Evolutionary conservation across 1,140 invertebrate species (phyloP), one percentile per base, ranked within the genome.

Genomic region (Heliconius hermathena): DNA sequence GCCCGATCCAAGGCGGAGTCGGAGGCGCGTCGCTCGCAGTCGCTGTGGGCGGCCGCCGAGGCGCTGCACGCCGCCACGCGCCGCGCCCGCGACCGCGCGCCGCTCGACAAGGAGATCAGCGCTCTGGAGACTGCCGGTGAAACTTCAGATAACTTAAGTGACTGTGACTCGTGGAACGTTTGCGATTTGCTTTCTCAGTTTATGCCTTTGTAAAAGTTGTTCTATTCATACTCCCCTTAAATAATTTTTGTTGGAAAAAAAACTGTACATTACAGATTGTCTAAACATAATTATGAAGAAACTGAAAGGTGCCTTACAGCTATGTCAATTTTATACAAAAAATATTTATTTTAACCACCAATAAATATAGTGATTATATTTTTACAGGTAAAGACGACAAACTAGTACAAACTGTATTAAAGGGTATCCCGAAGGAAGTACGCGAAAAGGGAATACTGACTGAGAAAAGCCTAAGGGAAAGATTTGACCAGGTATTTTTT

Each of bases 11-110:
- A 97, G 33, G 96, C 97, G 38, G 98, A 99, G 85, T 97, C 96
- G 85, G 96, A 96, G 79, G 97, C 97, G 0, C 96, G 97, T 77
- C 96, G 98, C 83, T 97, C 98, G 6, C 98, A 99, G 90, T 96
- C 98, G 49, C 95, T 99, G 82, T 99, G 99, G 99, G 96, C 98
- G 77, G 97, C 98, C 13, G 99, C 98, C 89, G 97, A 99, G 88
- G 96, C 98, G 22, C 94, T 99, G 46, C 96, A 97, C 84, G 95
- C 97, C 71, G 96, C 97, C 8, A 96, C 99, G 91, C 95, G 46
- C 96, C 95, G 73, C 95, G 95, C 16, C 1, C 8, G 8, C 70
- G 29, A 26, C 3, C 18, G 95, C 95, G 95, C 78, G 84, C 77
- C 54, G 2, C n/a, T 96, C 49, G 85, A 83, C 26, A 84, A 83